A percentile compares a stretch with the other conserved stretches of the same genome.
These are phyloP conservation scores for Grallaria varia DNA, from an alignment of 2,113 vertebrate species.

Conservation along the genomic window DNA sequence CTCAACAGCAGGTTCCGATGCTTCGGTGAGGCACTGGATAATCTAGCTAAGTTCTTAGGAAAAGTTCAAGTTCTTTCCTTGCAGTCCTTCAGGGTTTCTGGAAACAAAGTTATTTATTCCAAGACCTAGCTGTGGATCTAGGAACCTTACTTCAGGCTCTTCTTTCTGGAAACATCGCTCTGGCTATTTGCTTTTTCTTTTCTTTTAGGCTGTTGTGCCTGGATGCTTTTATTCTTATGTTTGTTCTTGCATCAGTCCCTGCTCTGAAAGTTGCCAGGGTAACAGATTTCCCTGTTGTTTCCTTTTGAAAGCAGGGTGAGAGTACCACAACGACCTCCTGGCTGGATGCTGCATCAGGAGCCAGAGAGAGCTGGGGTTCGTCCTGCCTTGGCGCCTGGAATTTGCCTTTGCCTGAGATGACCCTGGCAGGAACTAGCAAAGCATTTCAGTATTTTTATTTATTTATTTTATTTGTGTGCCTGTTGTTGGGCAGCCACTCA, in stretches of 20 bases:
- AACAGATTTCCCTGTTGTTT: not conserved
- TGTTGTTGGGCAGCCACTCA: not conserved
- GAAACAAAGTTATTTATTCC: not conserved
- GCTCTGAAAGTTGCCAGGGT: not conserved
- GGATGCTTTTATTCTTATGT: not conserved
- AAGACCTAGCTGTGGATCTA: not conserved
- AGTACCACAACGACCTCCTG: not conserved
- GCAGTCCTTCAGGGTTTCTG: not conserved
- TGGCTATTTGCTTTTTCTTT: not conserved
- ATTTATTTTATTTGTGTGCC: not conserved
- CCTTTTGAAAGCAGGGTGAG: not conserved
- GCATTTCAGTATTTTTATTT: not conserved
- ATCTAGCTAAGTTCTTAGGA: not conserved
- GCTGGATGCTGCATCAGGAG: rapidly evolving
- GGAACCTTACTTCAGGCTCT: not conserved
- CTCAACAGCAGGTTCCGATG: not conserved
- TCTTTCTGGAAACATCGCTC: not conserved
- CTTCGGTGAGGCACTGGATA: not conserved
- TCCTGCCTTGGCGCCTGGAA: not conserved
- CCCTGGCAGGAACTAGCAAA: not conserved
- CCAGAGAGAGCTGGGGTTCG: not conserved
- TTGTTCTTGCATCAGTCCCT: not conserved
- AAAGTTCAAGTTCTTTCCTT: not conserved
- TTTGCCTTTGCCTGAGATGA: not conserved
- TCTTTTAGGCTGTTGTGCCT: not conserved